Percentiles rank a stretch among this genome's conserved stretches.
Conservation (phyloP, 35 echinoderm and acorn worm genomes). For the Antedon bifida region DNA sequence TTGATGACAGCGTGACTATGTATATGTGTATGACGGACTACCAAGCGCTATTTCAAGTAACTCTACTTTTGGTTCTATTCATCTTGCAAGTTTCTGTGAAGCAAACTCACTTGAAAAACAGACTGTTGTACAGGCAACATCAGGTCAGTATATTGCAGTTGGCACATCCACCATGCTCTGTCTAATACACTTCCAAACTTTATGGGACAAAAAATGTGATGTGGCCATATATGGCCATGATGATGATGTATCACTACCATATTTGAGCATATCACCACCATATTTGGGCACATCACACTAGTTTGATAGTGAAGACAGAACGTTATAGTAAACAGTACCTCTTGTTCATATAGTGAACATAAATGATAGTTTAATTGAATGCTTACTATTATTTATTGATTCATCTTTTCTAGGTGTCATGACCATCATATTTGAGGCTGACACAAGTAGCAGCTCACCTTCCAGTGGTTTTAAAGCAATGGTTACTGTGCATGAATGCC, state of each 20-base stretch:
- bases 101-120: not conserved
- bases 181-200: too few relatives aligned
- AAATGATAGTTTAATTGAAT: too few relatives aligned
- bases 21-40: conserved; percentile 74
- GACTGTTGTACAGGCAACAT: not conserved
- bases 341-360: too few relatives aligned
- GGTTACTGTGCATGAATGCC: conserved; percentile 33
- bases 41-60: conserved; percentile 21
- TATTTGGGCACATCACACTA: too few relatives aligned
- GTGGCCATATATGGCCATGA: too few relatives aligned
- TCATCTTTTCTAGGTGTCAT: conserved; percentile 34
- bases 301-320: too few relatives aligned
- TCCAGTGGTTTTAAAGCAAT: conserved; percentile 60
- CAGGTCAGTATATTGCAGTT: not conserved
- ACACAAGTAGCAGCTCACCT: conserved; percentile 10
- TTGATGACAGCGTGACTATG: conserved; percentile 59
- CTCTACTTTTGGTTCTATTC: not conserved
- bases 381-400: not conserved
- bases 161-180: too few relatives aligned
- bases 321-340: too few relatives aligned
- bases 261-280: too few relatives aligned
- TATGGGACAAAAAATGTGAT: too few relatives aligned
- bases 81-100: not conserved
- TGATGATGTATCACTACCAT: too few relatives aligned
- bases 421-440: conserved; percentile 66